Conservation (phyloP, 2,888 invertebrate genomes). For the Neoascia interrupta region DNA sequence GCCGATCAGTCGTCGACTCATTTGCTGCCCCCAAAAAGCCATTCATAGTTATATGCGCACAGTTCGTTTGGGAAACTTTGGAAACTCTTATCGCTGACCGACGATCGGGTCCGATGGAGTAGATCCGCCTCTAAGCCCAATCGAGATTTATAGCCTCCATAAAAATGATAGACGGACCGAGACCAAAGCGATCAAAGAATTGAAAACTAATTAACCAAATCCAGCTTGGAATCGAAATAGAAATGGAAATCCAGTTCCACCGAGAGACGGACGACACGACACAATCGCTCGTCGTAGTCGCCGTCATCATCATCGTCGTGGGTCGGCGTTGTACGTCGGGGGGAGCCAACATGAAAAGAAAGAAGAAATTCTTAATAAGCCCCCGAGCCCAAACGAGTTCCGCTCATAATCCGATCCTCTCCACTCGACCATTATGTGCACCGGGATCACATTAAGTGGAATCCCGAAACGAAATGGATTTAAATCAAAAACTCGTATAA, state of each 20-base stretch:
- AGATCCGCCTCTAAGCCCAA: constrained; percentile 47
- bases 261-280: constrained; percentile 9
- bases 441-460: constrained; percentile 68
- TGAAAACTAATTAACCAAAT: constrained; percentile 69
- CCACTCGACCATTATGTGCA: constrained; percentile 67
- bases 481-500: constrained; percentile 70
- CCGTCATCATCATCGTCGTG: too few species aligned
- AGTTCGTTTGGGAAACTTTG: too few species aligned
- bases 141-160: constrained; percentile 67
- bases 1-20: too few species aligned
- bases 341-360: neutral
- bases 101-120: constrained; percentile 37
- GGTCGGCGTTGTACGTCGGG: neutral
- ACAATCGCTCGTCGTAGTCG: neutral
- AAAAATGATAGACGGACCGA: constrained; percentile 70
- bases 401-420: constrained; percentile 66
- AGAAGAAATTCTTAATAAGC: constrained; percentile 62
- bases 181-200: constrained; percentile 65
- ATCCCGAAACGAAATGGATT: constrained; percentile 69
- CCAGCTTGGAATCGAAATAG: constrained; percentile 56
- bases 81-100: constrained; percentile 51
- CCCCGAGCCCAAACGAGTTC: constrained; percentile 65
- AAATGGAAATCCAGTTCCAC: constrained; percentile 59
- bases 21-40: neutral
- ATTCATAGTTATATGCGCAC: too few species aligned